Base-by-base conservation (phyloP, 1,140 invertebrate species). In the Wiebesia pumilae region DNA sequence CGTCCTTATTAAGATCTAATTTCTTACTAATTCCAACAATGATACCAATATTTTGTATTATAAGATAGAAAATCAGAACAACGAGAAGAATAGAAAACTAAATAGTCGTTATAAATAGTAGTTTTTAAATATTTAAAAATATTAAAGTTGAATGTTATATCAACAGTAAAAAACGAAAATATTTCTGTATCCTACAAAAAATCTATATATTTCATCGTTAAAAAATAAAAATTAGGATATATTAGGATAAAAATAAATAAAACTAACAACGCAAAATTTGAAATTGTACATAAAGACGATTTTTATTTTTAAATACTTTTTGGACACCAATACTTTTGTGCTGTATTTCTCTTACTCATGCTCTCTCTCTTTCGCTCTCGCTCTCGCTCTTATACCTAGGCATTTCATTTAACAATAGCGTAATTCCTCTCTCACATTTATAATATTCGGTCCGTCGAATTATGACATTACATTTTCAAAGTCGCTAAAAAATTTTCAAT, bases 201-300 rank as follows among this genome's bases (percentile, higher is more conserved):
- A 47, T 7, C 6, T 54, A 54, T 16, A 27, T 27, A 10, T 1
- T 27, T 62, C 3, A 62, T 62, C 14, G 10, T 21, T 27, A n/a
- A 40, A 3, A 75, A 27, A 75, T 24, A 43, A 43, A 40, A 40
- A 75, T 71, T 40, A 40, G 24, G 10, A 43, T 3, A 27, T 19
- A 35, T 80, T 2, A 58, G n/a, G 51, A 58, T 14, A 35, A 35
- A 80, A 38, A 24, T 30, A 80, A 35, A 51, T 79, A 3, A n/a
- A 24, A 38, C 2, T 43, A 35, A n/a, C 38, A 51, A 82, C 40
- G 21, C 81, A 35, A 19, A 82, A 47, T 87, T 91, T 90, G 89
- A 92, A 92, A 92, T 92, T 92, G 91, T 92, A 92, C 92, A 91
- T 93, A 91, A 93, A 92, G 91, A 92, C 91, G 90, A 93, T 91